Conservation (phyloP, 2,888 invertebrate genomes). For the Lithophane socia region DNA sequence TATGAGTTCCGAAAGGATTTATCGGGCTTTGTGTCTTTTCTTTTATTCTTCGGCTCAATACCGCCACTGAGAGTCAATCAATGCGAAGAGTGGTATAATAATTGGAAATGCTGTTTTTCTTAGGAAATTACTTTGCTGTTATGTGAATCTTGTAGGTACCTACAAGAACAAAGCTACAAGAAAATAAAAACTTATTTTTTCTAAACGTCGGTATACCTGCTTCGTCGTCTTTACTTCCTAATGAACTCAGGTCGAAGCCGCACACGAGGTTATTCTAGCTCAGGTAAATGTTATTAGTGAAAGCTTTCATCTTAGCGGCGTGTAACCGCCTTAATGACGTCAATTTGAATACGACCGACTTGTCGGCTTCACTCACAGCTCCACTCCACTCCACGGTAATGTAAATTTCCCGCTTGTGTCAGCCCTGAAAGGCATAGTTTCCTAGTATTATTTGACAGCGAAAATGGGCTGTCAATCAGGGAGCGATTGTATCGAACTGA, state of each 20-base stretch:
- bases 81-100: slow-evolving; percentile 51
- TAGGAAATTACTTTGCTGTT: slow-evolving; percentile 14
- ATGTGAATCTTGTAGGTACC: too few species aligned
- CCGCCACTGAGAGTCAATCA: slow-evolving; percentile 68
- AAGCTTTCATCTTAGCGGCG: slow-evolving; percentile 70
- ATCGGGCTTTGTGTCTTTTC: slow-evolving; percentile 76
- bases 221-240: slow-evolving; percentile 19
- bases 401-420: slow-evolving; percentile 79
- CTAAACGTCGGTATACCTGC: background rate
- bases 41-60: slow-evolving; percentile 72
- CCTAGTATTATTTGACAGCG: slow-evolving; percentile 79
- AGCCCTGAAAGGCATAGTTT: slow-evolving; percentile 76
- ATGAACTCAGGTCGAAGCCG: slow-evolving; percentile 40
- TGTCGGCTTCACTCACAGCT: slow-evolving; percentile 66
- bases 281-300: slow-evolving; percentile 68
- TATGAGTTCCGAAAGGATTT: slow-evolving; percentile 81
- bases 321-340: slow-evolving; percentile 80
- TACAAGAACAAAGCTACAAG: background rate
- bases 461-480: slow-evolving; percentile 81
- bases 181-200: background rate
- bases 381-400: slow-evolving; percentile 73
- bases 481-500: slow-evolving; percentile 69
- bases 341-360: slow-evolving; percentile 83
- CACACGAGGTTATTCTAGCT: slow-evolving; percentile 39
- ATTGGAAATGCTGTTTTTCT: slow-evolving; percentile 18